Base-by-base conservation (phyloP, 2,888 invertebrate genomes). In the Eumerus sabulonum region DNA sequence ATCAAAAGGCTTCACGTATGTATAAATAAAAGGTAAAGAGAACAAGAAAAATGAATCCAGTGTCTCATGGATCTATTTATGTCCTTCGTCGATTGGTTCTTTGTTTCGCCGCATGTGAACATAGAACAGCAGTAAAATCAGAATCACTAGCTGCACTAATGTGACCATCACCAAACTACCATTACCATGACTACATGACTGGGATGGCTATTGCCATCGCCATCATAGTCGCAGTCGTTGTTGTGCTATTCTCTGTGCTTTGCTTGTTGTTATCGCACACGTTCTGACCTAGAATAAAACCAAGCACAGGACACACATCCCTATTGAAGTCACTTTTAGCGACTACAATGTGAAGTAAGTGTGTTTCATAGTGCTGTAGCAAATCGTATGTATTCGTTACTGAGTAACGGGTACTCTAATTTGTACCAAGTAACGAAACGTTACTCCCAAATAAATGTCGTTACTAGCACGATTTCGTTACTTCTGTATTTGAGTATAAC, bases 121-220 rank as follows among this genome's bases (percentile, higher is more conserved):
- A 67, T n/a, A 38, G 14, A 56, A 51, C 36, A n/a, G 36, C 35
- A 63, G 48, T 40, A 70, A 48, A 47, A 71, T 50, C 48, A 56
- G 35, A 71, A 63, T 71, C 71, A 63, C 62, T 71, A 71, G 71
- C 48, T 63, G 71, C 71, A 71, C 48, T 56, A 71, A 71, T 71
- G 70, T 53, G 53, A 53, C 38, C 14, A 64, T 12, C 18, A 44
- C 18, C 19, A 44, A 1, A 16, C 17, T 9, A n/a, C 18, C 19
- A 9, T 11, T 35, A 42, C 17, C 19, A 14, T 13, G 14, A 16
- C 36, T 18, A 42, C 44, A n/a, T n/a, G n/a, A n/a, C n/a, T n/a
- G n/a, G n/a, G n/a, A n/a, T n/a, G n/a, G n/a, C n/a, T n/a, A n/a
- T n/a, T n/a, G n/a, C n/a, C 27, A 27, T 27, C 27, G 7, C 27